These are phyloP conservation scores for Enoplosus armatus DNA, from an alignment of 2,797 vertebrate genomes.

Conservation along the genomic window DNA sequence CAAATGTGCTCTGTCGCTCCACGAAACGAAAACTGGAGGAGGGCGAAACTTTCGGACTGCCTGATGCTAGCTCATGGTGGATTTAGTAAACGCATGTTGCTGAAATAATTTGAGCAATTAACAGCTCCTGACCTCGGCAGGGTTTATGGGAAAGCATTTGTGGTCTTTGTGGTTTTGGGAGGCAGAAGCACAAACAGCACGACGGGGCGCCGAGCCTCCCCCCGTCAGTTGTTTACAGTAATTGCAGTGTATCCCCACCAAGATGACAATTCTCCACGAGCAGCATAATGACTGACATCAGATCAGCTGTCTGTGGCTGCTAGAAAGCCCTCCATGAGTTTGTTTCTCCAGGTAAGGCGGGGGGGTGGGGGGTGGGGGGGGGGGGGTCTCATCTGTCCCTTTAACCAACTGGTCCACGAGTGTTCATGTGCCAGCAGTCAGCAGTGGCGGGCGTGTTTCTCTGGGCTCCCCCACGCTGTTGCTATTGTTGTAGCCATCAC, in stretches of 20 bases:
- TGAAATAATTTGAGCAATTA: background rate
- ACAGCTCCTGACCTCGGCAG: background rate
- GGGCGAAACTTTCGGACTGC: background rate
- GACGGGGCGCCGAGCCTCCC: background rate
- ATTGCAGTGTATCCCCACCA: slow-evolving; percentile 12
- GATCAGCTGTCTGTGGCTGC: slow-evolving; percentile 14
- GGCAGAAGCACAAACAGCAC: background rate
- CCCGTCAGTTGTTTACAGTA: slow-evolving; percentile 20
- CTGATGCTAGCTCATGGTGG: background rate
- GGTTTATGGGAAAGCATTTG: background rate
- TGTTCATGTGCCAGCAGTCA: slow-evolving; percentile 66
- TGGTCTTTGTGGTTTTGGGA: background rate
- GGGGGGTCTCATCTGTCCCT: slow-evolving; percentile 40
- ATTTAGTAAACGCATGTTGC: background rate
- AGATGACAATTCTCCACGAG: background rate
- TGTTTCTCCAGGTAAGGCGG: slow-evolving; percentile 44
- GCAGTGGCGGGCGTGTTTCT: slow-evolving; percentile 62
- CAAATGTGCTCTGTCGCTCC: background rate
- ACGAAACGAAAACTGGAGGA: background rate
- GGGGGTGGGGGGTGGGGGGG: too few species aligned
- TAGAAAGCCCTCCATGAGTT: slow-evolving; percentile 8
- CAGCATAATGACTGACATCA: background rate
- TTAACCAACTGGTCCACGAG: slow-evolving; percentile 48
- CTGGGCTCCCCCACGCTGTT: slow-evolving; percentile 73
- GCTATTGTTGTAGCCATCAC: slow-evolving; percentile 74